phyloP scores from a whole-genome alignment of 2,797 vertebrate genomes.

The Carduelis carduelis region DNA sequence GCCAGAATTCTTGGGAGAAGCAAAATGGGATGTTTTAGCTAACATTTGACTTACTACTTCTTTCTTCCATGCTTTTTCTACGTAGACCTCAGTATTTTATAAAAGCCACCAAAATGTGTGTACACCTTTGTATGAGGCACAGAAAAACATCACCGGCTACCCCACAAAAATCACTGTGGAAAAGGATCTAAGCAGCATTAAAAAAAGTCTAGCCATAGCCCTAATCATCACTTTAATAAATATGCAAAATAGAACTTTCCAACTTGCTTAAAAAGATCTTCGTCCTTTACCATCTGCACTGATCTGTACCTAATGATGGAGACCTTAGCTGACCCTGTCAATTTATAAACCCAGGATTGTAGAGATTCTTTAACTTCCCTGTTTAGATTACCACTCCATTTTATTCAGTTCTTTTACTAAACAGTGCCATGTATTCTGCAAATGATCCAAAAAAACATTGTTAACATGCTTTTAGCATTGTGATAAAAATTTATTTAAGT shows the following conservation, averaged over 20 bases:
- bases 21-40: background rate
- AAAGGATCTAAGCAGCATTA: background rate
- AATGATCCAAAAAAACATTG: background rate
- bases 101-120: background rate
- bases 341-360: background rate
- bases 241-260: background rate
- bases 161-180: background rate
- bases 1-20: background rate
- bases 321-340: background rate
- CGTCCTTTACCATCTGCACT: background rate
- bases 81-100: background rate
- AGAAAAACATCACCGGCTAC: background rate
- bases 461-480: background rate
- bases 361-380: background rate
- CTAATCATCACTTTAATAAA: background rate
- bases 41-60: background rate
- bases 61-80: background rate
- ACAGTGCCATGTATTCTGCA: background rate
- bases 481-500: constrained; percentile 8
- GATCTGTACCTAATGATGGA: background rate
- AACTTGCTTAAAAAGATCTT: background rate
- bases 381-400: background rate
- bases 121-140: background rate
- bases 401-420: background rate
- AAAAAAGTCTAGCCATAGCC: background rate